These are phyloP conservation scores for Palythoa grandis DNA, from an alignment of 92 coral and sea anemone species.

Conservation along the genomic window DNA sequence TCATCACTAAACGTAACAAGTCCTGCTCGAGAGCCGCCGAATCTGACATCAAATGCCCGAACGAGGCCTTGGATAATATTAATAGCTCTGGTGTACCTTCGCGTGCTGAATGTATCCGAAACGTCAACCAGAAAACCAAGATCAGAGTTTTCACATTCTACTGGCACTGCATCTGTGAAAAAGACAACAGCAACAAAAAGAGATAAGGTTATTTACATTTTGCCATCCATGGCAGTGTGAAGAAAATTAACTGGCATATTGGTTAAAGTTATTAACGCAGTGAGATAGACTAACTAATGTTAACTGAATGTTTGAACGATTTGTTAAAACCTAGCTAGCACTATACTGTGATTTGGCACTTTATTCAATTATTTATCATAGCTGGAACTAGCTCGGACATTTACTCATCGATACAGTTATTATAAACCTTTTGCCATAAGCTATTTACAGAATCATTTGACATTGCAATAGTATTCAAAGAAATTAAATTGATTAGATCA, in stretches of 20 bases:
- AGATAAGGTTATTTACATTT: neutral
- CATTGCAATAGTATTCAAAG: too few relatives aligned
- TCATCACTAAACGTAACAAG: conserved; percentile 26
- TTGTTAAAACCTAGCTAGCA: too few relatives aligned
- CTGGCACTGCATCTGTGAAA: neutral
- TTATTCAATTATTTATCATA: too few relatives aligned
- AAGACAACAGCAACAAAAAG: neutral
- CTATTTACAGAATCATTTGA: too few relatives aligned
- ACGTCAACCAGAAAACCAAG: conserved; percentile 38
- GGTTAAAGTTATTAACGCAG: neutral
- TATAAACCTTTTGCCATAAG: too few relatives aligned
- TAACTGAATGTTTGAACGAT: too few relatives aligned
- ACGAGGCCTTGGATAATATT: conserved; percentile 2
- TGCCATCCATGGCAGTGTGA: neutral
- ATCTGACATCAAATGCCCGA: conserved; percentile 11
- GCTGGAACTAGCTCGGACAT: too few relatives aligned
- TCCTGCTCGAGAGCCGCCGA: conserved; percentile 32
- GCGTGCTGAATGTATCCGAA: neutral
- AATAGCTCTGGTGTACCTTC: neutral
- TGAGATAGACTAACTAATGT: too few relatives aligned
- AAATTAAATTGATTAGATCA: too few relatives aligned
- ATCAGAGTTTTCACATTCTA: neutral
- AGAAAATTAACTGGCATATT: neutral
- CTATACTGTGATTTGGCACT: too few relatives aligned
- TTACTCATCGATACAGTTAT: too few relatives aligned